Evolutionary conservation across 2,113 vertebrate genomes (phyloP).

Genomic region (Centropristis striata): DNA sequence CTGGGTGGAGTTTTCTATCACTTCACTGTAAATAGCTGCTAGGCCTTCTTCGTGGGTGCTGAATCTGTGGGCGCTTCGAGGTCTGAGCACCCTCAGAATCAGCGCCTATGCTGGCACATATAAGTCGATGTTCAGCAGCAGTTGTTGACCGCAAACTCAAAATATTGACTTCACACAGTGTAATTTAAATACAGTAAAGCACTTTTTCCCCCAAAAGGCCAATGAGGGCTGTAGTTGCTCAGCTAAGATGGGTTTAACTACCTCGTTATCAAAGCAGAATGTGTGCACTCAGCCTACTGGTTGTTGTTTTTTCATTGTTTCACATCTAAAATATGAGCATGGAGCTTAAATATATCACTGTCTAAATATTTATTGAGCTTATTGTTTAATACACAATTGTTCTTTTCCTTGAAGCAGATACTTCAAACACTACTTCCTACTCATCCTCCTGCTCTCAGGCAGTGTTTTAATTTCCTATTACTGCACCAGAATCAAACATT

Average conservation of each 20-base stretch:
- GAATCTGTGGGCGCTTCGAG: too few species aligned
- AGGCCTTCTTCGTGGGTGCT: too few species aligned
- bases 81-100: too few species aligned
- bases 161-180: background rate
- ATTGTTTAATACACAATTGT: slow-evolving; percentile 35
- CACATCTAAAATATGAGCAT: slow-evolving; percentile 10
- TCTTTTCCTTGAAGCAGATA: slow-evolving; percentile 45
- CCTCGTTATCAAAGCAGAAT: background rate
- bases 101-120: too few species aligned
- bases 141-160: background rate
- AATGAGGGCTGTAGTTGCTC: background rate
- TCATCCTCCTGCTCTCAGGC: slow-evolving; percentile 46
- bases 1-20: too few species aligned
- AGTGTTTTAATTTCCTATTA: slow-evolving; percentile 65
- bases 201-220: background rate
- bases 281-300: background rate
- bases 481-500: slow-evolving; percentile 60
- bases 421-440: slow-evolving; percentile 57
- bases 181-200: background rate
- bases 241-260: too few species aligned
- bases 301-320: slow-evolving; percentile 8
- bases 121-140: background rate
- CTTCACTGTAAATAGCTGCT: too few species aligned
- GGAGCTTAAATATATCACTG: slow-evolving; percentile 24
- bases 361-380: slow-evolving; percentile 51